A percentile compares a stretch with the other conserved stretches of the same genome.
Evolutionary conservation across 2,113 vertebrate species (phyloP).

Genomic region (Hippocampus barbouri): DNA sequence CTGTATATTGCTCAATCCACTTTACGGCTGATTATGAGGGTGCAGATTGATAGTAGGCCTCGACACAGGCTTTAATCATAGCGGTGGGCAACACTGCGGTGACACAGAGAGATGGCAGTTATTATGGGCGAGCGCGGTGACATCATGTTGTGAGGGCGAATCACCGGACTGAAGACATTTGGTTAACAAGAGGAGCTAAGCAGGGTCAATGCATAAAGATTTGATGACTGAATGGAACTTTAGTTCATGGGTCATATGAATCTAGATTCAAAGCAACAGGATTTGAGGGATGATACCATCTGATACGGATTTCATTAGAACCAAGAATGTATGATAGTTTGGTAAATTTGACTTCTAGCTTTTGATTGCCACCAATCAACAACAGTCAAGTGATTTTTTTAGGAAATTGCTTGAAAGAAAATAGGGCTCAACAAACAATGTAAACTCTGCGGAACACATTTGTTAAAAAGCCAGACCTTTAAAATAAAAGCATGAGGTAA

Average conservation of each 20-base stretch:
- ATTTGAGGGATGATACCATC: neutral
- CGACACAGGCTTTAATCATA: slow-evolving; percentile 61
- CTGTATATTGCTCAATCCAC: slow-evolving; percentile 44
- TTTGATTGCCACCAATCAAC: neutral
- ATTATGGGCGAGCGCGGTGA: slow-evolving; percentile 61
- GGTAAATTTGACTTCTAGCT: neutral
- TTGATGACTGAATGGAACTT: neutral
- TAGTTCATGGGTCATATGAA: neutral
- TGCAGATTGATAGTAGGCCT: slow-evolving; percentile 64
- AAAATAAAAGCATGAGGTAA: neutral
- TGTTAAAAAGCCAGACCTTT: neutral
- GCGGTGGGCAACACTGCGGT: slow-evolving; percentile 51
- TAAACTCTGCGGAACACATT: too few relatives aligned
- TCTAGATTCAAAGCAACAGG: neutral
- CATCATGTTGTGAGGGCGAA: slow-evolving; percentile 47
- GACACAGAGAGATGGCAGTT: slow-evolving; percentile 61
- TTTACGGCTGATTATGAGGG: slow-evolving; percentile 66
- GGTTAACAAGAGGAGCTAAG: neutral
- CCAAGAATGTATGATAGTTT: neutral
- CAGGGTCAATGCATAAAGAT: neutral
- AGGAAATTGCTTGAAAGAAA: neutral
- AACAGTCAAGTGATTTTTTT: neutral
- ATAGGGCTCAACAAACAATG: neutral
- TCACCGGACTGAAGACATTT: slow-evolving; percentile 10
- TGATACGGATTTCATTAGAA: neutral